These are phyloP conservation scores for Gulo gulo DNA, from an alignment of 2,113 vertebrate genomes.

Conservation along the genomic window DNA sequence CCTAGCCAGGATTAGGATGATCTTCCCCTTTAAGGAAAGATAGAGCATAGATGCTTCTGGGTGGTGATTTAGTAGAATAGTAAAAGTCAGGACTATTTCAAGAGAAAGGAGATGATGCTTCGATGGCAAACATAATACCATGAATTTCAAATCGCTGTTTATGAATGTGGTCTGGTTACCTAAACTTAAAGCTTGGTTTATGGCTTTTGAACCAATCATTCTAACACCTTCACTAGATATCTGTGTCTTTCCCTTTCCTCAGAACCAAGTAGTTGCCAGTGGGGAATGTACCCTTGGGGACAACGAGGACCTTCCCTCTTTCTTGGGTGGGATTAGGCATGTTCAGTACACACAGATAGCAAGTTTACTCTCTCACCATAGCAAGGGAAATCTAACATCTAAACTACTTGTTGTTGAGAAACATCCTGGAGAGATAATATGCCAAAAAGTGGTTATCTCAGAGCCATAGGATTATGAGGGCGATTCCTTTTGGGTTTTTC, in stretches of 20 bases:
- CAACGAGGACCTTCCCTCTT: background rate
- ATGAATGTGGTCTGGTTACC: background rate
- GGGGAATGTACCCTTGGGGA: background rate
- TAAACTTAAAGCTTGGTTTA: background rate
- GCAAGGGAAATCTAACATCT: background rate
- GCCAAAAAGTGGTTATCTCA: background rate
- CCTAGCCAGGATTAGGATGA: background rate
- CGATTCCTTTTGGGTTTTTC: background rate
- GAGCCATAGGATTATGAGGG: background rate
- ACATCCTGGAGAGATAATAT: background rate
- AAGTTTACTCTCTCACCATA: background rate
- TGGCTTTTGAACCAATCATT: background rate
- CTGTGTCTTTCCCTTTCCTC: background rate
- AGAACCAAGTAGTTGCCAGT: constrained; percentile 13
- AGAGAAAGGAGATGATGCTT: background rate
- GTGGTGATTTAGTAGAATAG: background rate
- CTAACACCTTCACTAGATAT: constrained; percentile 8
- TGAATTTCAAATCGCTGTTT: background rate
- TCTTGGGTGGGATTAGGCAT: background rate
- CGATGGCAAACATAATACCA: background rate
- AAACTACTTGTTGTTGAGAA: background rate
- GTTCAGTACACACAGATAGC: background rate
- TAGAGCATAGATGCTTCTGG: background rate
- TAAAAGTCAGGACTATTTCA: constrained; percentile 4
- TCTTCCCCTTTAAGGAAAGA: background rate